Conservation (phyloP, 2,888 invertebrate genomes). For the Platypus cylindrus region DNA sequence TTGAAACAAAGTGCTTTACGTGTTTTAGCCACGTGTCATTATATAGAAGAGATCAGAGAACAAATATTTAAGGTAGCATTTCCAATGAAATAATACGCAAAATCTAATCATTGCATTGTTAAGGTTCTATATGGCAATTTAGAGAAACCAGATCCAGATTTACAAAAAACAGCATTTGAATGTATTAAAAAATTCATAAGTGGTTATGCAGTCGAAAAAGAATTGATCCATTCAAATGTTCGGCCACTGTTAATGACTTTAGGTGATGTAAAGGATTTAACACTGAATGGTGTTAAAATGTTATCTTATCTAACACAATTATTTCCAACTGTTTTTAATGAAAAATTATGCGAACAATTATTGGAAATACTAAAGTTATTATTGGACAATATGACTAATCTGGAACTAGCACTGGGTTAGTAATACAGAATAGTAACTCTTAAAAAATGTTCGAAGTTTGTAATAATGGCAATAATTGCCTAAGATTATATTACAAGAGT, state of each 20-base stretch:
- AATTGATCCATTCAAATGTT: conserved; percentile 59
- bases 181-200: conserved; percentile 85
- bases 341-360: conserved; percentile 86
- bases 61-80: conserved; percentile 26
- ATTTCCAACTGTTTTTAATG: conserved; percentile 88
- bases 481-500: too few relatives aligned
- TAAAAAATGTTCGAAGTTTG: too few relatives aligned
- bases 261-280: conserved; percentile 76
- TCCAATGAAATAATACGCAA: too few relatives aligned
- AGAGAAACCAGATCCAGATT: conserved; percentile 71
- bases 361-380: conserved; percentile 68
- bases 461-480: too few relatives aligned
- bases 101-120: neutral
- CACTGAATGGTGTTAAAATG: conserved; percentile 76
- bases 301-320: conserved; percentile 84
- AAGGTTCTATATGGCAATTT: conserved; percentile 60
- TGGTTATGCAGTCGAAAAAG: conserved; percentile 74
- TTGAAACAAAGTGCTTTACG: conserved; percentile 77
- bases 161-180: conserved; percentile 86
- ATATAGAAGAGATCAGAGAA: conserved; percentile 49
- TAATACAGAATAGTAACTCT: too few relatives aligned
- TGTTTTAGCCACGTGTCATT: conserved; percentile 75
- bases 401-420: too few relatives aligned
- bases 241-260: conserved; percentile 70
- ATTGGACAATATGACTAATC: too few relatives aligned